Evolutionary conservation across 2,888 invertebrate species (phyloP), one percentile per base, ranked within the genome.

Genomic region (Acanthosoma haemorrhoidale): DNA sequence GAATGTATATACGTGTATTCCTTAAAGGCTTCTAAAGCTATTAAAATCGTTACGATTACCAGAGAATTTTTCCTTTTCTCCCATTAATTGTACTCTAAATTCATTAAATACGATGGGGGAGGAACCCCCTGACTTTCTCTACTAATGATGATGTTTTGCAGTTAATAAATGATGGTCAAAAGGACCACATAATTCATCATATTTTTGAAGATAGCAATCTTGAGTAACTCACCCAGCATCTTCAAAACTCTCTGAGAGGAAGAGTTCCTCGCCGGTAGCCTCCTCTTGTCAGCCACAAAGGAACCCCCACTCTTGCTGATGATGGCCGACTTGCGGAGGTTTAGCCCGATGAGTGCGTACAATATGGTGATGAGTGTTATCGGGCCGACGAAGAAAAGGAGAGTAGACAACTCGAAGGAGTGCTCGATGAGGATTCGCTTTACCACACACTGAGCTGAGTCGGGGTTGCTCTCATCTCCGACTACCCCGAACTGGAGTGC

Each of bases 181-280:
- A n/a, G n/a, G n/a, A n/a, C n/a, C n/a, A n/a, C n/a, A n/a, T n/a
- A n/a, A n/a, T n/a, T n/a, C n/a, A n/a, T n/a, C n/a, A n/a, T n/a
- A n/a, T n/a, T n/a, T n/a, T n/a, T n/a, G n/a, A n/a, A n/a, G n/a
- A n/a, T n/a, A n/a, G n/a, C n/a, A n/a, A n/a, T n/a, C n/a, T n/a
- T 41, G 9, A 11, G 2, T n/a, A 15, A 81, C 87, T 86, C 77
- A 90, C 90, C 88, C 70, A 90, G 80, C 90, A 90, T 90, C 80
- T 89, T 89, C 15, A 90, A 80, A 18, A 90, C 89, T 74, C 88
- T 81, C 70, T 84, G 84, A 0, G 89, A 88, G 1, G 88, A 87
- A 76, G 85, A 85, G 73, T 76, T 75, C 39, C 73, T 59, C 13
- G 69, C 38, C 13, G 70, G 64, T 4, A 41, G 63, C 4, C 68